phyloP scores from a whole-genome alignment of 2,113 vertebrate species.

The Neogale vison region DNA sequence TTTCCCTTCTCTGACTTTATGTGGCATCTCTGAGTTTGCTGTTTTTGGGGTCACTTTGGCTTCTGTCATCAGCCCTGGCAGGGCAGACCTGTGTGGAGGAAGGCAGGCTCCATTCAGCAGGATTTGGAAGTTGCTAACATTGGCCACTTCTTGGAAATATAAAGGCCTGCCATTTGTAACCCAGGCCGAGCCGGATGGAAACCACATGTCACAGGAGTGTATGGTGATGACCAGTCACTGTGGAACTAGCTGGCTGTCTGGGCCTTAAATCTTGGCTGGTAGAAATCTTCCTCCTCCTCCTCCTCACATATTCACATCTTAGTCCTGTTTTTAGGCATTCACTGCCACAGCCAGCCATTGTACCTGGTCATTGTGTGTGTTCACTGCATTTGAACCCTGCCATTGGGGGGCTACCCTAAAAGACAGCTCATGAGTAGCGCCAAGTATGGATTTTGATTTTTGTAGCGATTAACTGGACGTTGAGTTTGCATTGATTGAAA shows the following conservation, averaged over 20 bases:
- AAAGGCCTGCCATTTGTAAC: neutral
- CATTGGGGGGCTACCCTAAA: neutral
- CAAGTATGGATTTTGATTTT: slow-evolving; percentile 80
- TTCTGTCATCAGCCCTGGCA: neutral
- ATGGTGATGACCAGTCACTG: neutral
- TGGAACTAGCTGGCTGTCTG: neutral
- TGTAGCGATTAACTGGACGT: slow-evolving; percentile 79
- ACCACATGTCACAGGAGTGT: neutral
- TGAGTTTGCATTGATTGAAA: slow-evolving; percentile 67
- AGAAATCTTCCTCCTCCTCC: neutral
- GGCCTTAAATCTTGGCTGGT: neutral
- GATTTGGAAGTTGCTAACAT: neutral
- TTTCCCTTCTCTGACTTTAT: neutral
- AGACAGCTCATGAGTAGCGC: slow-evolving; percentile 65
- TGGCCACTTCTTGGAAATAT: neutral
- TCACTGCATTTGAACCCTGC: neutral
- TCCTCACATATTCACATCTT: neutral
- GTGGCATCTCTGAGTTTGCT: neutral
- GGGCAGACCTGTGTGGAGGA: neutral
- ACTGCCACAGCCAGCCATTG: neutral
- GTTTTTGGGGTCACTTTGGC: neutral
- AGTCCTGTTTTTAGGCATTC: neutral
- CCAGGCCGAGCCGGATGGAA: neutral
- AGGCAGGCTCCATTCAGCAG: neutral
- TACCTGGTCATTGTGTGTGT: neutral